A percentile compares a stretch with the other conserved stretches of the same genome.
Conservation (phyloP, 2,113 vertebrate species). For the Terrapene triunguis region DNA sequence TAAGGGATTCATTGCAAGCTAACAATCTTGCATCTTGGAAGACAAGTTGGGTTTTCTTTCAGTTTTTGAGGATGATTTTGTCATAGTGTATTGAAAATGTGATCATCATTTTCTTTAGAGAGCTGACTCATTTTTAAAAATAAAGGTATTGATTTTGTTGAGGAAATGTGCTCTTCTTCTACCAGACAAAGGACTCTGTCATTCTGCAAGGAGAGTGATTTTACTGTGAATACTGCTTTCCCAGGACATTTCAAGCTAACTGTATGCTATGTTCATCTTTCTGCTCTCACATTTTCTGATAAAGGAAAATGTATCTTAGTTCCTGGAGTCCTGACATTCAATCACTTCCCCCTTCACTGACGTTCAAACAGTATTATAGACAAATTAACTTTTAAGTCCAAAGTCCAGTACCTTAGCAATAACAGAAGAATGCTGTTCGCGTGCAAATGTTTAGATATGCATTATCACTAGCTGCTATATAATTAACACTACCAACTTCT, state of each 20-base stretch:
- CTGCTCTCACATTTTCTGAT: not conserved
- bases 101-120: not conserved
- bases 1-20: conserved; percentile 29
- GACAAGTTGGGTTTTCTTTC: conserved; percentile 40
- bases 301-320: not conserved
- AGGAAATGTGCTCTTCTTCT: not conserved
- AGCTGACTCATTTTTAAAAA: conserved; percentile 50
- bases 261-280: not conserved
- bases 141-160: not conserved
- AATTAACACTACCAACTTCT: not conserved
- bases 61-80: conserved; percentile 36
- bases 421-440: not conserved
- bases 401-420: not conserved
- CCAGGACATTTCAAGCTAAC: not conserved
- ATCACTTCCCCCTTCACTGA: not conserved
- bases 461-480: not conserved
- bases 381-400: not conserved
- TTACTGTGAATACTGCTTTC: not conserved
- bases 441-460: not conserved
- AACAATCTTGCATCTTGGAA: not conserved
- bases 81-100: conserved; percentile 3
- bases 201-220: not conserved
- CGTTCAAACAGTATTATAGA: not conserved
- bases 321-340: not conserved
- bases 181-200: not conserved